Percentiles rank a stretch among this genome's conserved stretches.
Conservation (phyloP, 2,888 invertebrate species). For the Iphiclides podalirius region DNA sequence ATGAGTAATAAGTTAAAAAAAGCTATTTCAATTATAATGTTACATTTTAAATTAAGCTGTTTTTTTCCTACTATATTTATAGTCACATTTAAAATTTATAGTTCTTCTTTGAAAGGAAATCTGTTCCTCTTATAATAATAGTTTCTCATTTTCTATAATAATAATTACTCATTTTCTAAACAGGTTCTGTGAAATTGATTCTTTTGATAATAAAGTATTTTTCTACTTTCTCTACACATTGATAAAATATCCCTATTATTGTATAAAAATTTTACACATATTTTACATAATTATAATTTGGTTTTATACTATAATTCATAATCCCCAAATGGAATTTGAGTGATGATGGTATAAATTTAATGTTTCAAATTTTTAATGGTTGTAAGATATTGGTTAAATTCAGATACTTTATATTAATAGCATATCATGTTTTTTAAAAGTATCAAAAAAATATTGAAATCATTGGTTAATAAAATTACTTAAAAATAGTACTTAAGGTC, state of each 20-base stretch:
- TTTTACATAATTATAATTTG: too few relatives aligned
- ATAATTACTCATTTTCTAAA: not conserved
- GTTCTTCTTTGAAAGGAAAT: too few relatives aligned
- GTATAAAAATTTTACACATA: not conserved
- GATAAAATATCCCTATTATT: not conserved
- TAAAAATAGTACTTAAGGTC: slow-evolving; percentile 18
- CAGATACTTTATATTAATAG: not conserved
- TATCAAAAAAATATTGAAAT: not conserved
- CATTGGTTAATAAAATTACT: slow-evolving; percentile 4
- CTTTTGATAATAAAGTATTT: not conserved
- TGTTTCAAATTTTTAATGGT: not conserved
- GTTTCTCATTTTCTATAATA: too few relatives aligned
- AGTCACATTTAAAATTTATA: too few relatives aligned
- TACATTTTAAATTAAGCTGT: too few relatives aligned
- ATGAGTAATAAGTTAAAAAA: too few relatives aligned
- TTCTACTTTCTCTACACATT: not conserved
- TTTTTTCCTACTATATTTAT: too few relatives aligned
- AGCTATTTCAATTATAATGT: too few relatives aligned
- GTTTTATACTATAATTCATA: too few relatives aligned
- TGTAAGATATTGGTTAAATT: not conserved
- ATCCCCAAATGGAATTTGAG: too few relatives aligned
- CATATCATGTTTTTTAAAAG: not conserved
- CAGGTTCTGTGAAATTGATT: not conserved
- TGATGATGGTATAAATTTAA: too few relatives aligned
- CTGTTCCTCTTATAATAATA: too few relatives aligned